These are phyloP conservation scores for Gracilinanus agilis DNA, from an alignment of 2,113 vertebrate species.

Conservation along the genomic window DNA sequence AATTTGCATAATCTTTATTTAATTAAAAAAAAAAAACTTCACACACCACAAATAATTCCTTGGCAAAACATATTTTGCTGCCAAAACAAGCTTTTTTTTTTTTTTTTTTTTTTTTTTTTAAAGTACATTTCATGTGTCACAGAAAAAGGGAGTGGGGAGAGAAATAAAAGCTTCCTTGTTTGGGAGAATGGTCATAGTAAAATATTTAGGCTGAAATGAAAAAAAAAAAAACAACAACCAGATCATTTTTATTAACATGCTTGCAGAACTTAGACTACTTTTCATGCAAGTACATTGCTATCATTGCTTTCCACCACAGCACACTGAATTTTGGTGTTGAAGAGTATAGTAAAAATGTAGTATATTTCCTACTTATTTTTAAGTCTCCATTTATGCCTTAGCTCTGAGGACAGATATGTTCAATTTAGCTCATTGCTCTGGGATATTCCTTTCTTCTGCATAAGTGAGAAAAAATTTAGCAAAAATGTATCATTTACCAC, in stretches of 20 bases:
- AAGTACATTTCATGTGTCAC: background rate
- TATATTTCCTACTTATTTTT: background rate
- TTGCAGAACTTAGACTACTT: background rate
- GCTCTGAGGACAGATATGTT: slow-evolving; percentile 10
- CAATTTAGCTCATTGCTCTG: slow-evolving; percentile 25
- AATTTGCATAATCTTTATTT: background rate
- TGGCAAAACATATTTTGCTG: background rate
- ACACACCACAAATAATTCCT: background rate
- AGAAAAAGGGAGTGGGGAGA: background rate
- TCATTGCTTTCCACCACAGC: background rate
- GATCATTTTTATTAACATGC: background rate
- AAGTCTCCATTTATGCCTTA: background rate
- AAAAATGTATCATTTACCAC: slow-evolving; percentile 40
- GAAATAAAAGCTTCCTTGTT: background rate
- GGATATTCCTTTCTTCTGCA: slow-evolving; percentile 42
- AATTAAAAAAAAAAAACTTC: background rate
- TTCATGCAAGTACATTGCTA: background rate
- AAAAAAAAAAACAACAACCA: background rate
- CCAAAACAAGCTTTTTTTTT: background rate
- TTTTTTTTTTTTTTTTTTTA: too few species aligned
- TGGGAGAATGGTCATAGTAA: background rate
- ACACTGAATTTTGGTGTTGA: background rate
- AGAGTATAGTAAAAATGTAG: background rate
- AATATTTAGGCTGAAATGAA: background rate
- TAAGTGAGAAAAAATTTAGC: slow-evolving; percentile 41